These are phyloP conservation scores for Lasioglossum oenotherae DNA, from an alignment of 2,888 invertebrate species.

Conservation along the genomic window DNA sequence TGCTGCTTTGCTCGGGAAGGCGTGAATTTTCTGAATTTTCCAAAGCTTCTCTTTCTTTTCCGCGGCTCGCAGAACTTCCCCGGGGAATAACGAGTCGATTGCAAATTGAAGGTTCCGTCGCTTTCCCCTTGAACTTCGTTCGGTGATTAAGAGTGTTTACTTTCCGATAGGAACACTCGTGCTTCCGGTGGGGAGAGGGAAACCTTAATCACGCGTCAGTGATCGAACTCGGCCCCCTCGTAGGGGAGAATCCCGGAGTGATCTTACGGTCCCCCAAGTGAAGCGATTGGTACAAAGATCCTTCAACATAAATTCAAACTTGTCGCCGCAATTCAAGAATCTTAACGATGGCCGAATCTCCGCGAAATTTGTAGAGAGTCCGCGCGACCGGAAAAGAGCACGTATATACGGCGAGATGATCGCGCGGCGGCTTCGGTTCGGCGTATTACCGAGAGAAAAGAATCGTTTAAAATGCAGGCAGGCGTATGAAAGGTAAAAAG, in stretches of 20 bases:
- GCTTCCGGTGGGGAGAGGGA: neutral
- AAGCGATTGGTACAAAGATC: neutral
- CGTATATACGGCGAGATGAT: neutral
- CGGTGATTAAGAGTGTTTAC: neutral
- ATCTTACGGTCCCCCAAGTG: neutral
- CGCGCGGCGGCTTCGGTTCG: slow-evolving; percentile 14
- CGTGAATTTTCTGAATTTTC: neutral
- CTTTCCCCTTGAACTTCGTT: neutral
- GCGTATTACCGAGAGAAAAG: neutral
- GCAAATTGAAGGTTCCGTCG: neutral
- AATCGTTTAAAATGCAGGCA: slow-evolving; percentile 37
- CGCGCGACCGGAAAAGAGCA: slow-evolving; percentile 6
- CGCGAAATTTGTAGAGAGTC: neutral
- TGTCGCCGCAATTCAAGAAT: neutral
- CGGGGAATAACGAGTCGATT: neutral
- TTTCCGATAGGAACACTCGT: neutral
- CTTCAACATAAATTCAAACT: neutral
- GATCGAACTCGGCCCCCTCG: neutral
- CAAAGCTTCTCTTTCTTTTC: neutral
- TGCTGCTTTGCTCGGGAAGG: neutral
- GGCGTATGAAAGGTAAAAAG: slow-evolving; percentile 47
- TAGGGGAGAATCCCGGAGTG: neutral
- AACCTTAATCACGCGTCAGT: neutral
- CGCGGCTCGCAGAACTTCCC: neutral
- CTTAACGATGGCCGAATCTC: neutral